Evolutionary conservation across 2,888 invertebrate genomes (phyloP).

Genomic region (Rutpela maculata): DNA sequence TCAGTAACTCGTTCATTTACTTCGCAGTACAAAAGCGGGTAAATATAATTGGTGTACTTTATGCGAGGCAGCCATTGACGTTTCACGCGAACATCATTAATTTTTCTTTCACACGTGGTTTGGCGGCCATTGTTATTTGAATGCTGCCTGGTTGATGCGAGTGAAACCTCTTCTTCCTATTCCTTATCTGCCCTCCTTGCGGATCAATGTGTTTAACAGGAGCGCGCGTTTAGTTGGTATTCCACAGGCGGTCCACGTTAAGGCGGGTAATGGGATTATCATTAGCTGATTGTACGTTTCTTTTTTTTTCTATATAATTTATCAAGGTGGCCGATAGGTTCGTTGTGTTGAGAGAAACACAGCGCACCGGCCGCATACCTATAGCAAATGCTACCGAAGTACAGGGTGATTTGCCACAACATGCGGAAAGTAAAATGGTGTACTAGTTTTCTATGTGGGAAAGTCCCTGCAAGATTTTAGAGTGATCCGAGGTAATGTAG

Average conservation of each 20-base stretch:
- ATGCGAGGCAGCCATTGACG: conserved; percentile 36
- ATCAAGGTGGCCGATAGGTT: too few relatives aligned
- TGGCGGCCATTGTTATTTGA: conserved; percentile 59
- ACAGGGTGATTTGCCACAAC: too few relatives aligned
- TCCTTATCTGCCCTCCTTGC: conserved; percentile 24
- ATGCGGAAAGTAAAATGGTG: too few relatives aligned
- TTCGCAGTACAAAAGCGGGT: conserved; percentile 23
- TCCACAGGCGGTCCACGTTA: not conserved
- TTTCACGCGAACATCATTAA: conserved; percentile 58
- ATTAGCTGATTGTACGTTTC: not conserved
- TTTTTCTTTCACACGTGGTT: conserved; percentile 61
- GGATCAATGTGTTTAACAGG: conserved; percentile 24
- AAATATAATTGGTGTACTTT: conserved; percentile 43
- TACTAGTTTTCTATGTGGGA: too few relatives aligned
- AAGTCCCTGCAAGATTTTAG: too few relatives aligned
- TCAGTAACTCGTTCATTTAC: conserved; percentile 9
- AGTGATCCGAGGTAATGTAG: too few relatives aligned
- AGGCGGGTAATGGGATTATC: not conserved
- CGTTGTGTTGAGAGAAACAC: too few relatives aligned
- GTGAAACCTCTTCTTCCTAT: not conserved
- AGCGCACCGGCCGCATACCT: too few relatives aligned
- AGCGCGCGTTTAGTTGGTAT: not conserved
- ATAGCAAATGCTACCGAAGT: too few relatives aligned
- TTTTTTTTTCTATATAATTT: not conserved
- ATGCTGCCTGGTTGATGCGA: conserved; percentile 45